A percentile compares a stretch with the other conserved stretches of the same genome.
Conservation (phyloP, 2,113 vertebrate species). For the Rhinolophus ferrumequinum region DNA sequence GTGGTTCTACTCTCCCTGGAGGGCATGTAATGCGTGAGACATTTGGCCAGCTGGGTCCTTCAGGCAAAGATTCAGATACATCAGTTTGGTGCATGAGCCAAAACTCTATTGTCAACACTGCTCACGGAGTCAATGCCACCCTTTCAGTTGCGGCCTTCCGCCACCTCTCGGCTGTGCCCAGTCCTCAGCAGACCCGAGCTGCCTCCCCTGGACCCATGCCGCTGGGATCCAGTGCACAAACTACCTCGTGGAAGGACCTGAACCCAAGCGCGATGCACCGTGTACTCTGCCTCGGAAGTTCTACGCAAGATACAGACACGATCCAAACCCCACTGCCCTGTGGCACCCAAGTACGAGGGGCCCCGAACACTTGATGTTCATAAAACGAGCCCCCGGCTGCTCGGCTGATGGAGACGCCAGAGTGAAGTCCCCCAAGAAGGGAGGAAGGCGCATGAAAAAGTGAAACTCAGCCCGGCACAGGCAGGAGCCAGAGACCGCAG, state of each 20-base stretch:
- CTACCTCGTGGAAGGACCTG: neutral
- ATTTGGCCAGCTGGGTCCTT: neutral
- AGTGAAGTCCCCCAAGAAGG: neutral
- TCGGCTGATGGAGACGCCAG: neutral
- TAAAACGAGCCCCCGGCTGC: neutral
- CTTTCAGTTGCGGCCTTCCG: no score
- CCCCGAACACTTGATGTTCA: neutral
- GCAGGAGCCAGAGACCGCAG: neutral
- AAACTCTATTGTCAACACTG: neutral
- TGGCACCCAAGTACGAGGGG: no score
- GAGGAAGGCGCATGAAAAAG: no score
- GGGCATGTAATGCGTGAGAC: rapidly evolving
- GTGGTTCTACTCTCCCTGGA: neutral
- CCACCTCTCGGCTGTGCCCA: neutral
- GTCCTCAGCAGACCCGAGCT: neutral
- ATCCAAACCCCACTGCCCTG: neutral
- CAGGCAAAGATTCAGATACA: neutral
- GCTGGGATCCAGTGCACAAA: neutral
- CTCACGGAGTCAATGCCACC: neutral
- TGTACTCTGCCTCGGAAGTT: neutral
- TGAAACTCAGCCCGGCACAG: neutral
- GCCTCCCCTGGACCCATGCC: neutral
- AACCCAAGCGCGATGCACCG: neutral
- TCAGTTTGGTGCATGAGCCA: neutral
- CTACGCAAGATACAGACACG: neutral